Evolutionary conservation across 2,113 vertebrate genomes (phyloP).

Genomic region (Numenius arquata): DNA sequence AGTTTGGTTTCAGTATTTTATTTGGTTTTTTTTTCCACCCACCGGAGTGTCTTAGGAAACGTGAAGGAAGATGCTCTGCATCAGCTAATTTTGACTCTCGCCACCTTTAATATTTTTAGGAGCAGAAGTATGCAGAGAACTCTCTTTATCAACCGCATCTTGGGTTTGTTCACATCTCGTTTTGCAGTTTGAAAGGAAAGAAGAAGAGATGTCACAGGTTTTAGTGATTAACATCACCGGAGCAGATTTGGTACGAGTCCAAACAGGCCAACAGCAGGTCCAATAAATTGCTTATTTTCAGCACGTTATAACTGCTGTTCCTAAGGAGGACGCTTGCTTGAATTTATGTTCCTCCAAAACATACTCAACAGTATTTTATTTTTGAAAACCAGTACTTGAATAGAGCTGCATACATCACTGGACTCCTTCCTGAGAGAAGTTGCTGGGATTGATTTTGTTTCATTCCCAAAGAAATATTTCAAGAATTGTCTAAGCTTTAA

Average conservation of each 20-base stretch:
- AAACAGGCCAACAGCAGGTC: background rate
- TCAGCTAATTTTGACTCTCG: background rate
- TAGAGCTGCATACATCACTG: background rate
- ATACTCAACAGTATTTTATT: background rate
- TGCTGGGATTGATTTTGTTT: no score
- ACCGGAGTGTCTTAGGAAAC: background rate
- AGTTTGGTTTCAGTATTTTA: background rate
- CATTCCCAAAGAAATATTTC: background rate
- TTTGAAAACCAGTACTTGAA: background rate
- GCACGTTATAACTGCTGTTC: background rate
- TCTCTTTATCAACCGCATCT: background rate
- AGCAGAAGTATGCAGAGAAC: background rate
- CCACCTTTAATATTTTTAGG: background rate
- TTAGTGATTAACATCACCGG: accelerated
- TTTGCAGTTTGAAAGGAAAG: background rate
- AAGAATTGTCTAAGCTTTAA: background rate
- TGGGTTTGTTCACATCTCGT: background rate
- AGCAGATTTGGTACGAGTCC: background rate
- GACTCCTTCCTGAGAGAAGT: background rate
- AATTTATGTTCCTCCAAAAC: background rate
- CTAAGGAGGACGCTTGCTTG: background rate
- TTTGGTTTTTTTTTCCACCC: background rate
- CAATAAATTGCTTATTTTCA: background rate
- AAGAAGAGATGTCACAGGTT: background rate
- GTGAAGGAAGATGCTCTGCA: background rate